phyloP scores from a whole-genome alignment of 2,113 vertebrate species.

The Hypanus sabinus region DNA sequence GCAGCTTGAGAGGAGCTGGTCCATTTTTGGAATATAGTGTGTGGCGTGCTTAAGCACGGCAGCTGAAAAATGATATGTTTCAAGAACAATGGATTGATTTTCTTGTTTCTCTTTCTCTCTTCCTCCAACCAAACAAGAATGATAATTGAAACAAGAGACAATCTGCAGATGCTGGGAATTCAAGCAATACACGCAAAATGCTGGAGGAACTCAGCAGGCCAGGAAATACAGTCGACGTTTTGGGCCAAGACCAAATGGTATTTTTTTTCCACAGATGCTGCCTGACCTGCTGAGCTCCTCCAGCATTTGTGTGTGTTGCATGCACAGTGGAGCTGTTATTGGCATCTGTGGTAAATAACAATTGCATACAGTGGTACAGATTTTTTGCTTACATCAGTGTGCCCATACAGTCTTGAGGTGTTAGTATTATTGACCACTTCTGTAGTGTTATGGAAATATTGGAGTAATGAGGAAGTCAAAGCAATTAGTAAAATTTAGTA shows the following conservation, averaged over 20 bases:
- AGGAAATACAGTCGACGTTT: no score
- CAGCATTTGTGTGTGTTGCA: background rate
- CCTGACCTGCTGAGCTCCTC: no score
- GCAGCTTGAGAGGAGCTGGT: background rate
- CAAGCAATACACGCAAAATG: no score
- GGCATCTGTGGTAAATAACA: background rate
- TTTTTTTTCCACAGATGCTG: no score
- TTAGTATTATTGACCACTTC: background rate
- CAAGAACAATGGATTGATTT: background rate
- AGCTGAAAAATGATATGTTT: background rate
- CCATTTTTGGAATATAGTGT: background rate
- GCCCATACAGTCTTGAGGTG: background rate
- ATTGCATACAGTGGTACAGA: background rate
- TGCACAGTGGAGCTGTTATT: background rate
- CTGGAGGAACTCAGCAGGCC: no score
- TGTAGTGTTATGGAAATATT: no score
- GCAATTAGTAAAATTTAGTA: no score
- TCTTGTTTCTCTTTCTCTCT: background rate
- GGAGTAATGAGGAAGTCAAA: no score
- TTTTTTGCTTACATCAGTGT: background rate
- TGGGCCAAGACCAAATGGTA: no score
- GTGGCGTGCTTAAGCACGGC: background rate
- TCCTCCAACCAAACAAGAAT: background rate
- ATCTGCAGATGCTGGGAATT: no score
- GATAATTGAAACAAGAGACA: background rate